Percentiles rank a stretch among this genome's conserved stretches.
Conservation (phyloP, 2,888 invertebrate species). For the Stenodema calcarata region DNA sequence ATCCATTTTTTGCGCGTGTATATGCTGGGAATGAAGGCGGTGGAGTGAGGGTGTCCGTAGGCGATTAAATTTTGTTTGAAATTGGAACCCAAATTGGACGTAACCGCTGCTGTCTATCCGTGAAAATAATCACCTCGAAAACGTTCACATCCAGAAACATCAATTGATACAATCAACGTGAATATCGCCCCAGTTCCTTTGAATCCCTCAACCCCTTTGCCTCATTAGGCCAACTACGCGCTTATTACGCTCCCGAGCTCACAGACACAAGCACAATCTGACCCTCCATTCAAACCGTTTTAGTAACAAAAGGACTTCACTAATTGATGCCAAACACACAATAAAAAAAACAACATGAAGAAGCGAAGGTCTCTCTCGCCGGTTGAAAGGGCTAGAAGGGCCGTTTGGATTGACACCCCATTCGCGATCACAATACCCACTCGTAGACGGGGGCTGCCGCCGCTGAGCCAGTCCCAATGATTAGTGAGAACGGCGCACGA, state of each 20-base stretch:
- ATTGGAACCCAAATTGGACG: too few species aligned
- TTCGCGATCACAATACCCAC: constrained; percentile 32
- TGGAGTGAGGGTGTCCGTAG: too few species aligned
- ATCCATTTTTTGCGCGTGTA: too few species aligned
- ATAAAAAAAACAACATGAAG: neutral
- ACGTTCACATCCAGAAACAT: neutral
- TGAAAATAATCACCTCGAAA: neutral
- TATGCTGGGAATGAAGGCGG: too few species aligned
- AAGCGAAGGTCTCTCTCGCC: neutral
- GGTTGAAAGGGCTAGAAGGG: neutral
- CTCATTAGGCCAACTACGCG: neutral
- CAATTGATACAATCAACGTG: neutral
- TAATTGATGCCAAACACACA: constrained; percentile 38
- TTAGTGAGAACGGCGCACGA: constrained; percentile 45
- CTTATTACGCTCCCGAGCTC: neutral
- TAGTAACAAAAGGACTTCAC: constrained; percentile 20
- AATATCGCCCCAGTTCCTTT: neutral
- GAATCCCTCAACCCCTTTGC: neutral
- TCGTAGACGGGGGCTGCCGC: neutral
- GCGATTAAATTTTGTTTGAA: too few species aligned
- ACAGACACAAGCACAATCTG: neutral
- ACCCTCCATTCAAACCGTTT: constrained; percentile 18
- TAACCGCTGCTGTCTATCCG: neutral
- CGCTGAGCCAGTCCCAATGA: constrained; percentile 1
- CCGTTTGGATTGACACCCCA: constrained; percentile 36